These are phyloP conservation scores for Adelges cooleyi DNA, from an alignment of 1,140 invertebrate genomes.

Conservation along the genomic window DNA sequence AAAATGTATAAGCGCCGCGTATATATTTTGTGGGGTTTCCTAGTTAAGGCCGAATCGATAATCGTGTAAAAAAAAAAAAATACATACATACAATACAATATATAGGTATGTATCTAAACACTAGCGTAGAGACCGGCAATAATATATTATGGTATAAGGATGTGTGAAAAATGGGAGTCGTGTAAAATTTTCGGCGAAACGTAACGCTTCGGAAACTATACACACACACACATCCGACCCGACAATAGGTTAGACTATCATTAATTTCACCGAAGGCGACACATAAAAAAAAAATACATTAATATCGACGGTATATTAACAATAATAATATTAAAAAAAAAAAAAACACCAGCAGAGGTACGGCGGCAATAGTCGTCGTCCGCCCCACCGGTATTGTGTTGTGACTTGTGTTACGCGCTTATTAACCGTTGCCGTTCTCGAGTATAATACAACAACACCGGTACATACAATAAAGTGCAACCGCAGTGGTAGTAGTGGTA, in stretches of 20 bases:
- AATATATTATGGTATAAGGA: not conserved
- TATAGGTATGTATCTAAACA: no score
- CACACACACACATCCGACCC: slow-evolving; percentile 5
- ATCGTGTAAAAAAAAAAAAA: not conserved
- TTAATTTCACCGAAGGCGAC: slow-evolving; percentile 11
- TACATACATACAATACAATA: not conserved
- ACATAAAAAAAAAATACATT: not conserved
- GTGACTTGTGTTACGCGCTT: no score
- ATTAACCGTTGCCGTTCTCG: no score
- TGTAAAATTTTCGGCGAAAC: slow-evolving; percentile 10
- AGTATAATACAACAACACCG: no score
- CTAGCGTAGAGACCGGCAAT: no score
- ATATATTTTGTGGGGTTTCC: slow-evolving; percentile 17
- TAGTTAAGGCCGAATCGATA: slow-evolving; percentile 7
- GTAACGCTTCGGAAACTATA: not conserved
- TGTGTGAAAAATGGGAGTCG: not conserved
- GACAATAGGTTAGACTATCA: slow-evolving; percentile 5
- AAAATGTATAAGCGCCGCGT: not conserved
- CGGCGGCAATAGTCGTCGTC: no score
- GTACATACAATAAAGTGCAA: no score
- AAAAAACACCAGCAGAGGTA: no score
- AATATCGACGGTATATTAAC: slow-evolving; percentile 13
- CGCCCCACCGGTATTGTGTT: no score
- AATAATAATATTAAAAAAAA: no score
- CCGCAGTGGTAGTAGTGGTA: no score